Percentiles rank a stretch among this genome's conserved stretches.
These are phyloP conservation scores for Gobiocypris rarus DNA, from an alignment of 2,113 vertebrate species.

Conservation along the genomic window DNA sequence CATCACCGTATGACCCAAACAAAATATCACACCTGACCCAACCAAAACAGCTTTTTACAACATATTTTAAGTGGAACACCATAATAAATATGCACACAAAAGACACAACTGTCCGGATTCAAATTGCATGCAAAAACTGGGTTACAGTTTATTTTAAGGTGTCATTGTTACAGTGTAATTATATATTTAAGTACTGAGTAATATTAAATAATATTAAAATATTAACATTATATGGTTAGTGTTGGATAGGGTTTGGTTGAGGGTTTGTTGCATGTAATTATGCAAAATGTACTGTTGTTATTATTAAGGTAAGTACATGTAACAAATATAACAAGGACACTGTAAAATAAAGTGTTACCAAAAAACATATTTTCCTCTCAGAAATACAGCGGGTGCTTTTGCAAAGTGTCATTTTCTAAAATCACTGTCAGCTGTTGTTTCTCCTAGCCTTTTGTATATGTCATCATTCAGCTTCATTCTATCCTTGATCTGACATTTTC, in stretches of 20 bases:
- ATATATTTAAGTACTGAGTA: too few species aligned
- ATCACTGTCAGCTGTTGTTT: slow-evolving; percentile 51
- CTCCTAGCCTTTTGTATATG: slow-evolving; percentile 11
- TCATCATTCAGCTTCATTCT: slow-evolving; percentile 28
- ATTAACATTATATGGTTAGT: too few species aligned
- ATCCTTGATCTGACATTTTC: slow-evolving; percentile 37
- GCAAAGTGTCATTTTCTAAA: slow-evolving; percentile 50
- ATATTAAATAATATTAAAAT: too few species aligned
- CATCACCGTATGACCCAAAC: not conserved
- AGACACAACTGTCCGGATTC: not conserved
- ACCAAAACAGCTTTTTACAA: not conserved
- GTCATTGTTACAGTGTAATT: too few species aligned
- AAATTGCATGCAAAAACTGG: not conserved
- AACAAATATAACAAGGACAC: too few species aligned
- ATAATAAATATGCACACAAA: not conserved
- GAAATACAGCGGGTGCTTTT: slow-evolving; percentile 22
- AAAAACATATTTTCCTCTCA: not conserved
- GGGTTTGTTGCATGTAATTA: too few species aligned
- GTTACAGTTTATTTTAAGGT: too few species aligned
- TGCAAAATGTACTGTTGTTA: too few species aligned
- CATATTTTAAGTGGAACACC: not conserved
- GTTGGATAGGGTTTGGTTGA: too few species aligned
- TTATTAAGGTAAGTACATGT: too few species aligned
- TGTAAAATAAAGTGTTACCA: too few species aligned
- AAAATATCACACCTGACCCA: slow-evolving; percentile 4